Evolutionary conservation across 2,113 vertebrate species (phyloP), one percentile per base, ranked within the genome.

Genomic region (Phalacrocorax aristotelis): DNA sequence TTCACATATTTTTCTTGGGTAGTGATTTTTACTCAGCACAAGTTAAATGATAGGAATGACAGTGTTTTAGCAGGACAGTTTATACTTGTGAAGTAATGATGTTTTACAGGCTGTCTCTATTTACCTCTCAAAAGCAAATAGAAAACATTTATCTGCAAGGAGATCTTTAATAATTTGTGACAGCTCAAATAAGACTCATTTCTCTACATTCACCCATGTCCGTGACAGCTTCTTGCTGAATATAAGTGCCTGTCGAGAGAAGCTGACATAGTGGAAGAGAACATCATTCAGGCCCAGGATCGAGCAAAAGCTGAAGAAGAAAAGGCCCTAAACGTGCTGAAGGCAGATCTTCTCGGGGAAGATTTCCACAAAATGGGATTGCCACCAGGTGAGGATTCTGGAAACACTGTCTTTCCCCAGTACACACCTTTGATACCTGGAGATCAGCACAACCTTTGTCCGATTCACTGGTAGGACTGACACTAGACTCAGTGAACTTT

Each of bases 201-300:
- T 96, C 42, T 92, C 52, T 87, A 2, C 66, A 2, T 89, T 79
- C 66, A 49, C 42, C 70, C 12, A 0, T 76, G 44, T 40, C 26
- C 1, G 0, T 55, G 16, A 82, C 75, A 99, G 99, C 97, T 98
- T 87, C 97, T 97, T 46, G 68, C 77, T n/a, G 97, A 99, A 61
- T 98, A 97, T 68, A 95, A 92, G 48, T 83, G 55, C 74, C 65
- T 89, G 48, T 82, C 99, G 57, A 84, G 90, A 65, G 98, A 99
- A 70, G 97, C 97, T 4, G 98, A 99, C 54, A 95, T 95, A 97
- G 48, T 99, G 91, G 98, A 99, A 97, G 97, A 76, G 52, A 98
- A 99, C 48, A 99, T 99, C 32, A 97, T 98, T 61, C 94, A 98
- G 94, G 99, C 99, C n/a, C 97, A 98, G 15, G 96, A 97, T 30